phyloP scores from a whole-genome alignment of 1,140 invertebrate genomes.

The Teleopsis dalmanni region DNA sequence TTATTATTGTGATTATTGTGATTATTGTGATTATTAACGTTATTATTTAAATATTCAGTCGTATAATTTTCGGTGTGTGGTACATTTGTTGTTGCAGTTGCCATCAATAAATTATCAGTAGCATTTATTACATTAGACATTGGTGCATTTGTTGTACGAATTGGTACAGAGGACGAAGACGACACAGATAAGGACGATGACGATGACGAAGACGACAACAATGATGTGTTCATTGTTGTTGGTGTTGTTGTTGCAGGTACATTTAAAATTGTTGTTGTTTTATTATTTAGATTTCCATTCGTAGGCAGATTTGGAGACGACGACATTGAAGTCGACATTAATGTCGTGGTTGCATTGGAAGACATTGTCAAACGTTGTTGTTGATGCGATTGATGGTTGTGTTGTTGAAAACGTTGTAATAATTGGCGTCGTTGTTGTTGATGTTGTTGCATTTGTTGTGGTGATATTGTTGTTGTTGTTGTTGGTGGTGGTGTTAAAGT shows the following conservation, averaged over 20 bases:
- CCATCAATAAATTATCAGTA: not conserved
- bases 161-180: not conserved
- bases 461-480: slow-evolving; percentile 4
- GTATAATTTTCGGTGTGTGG: not conserved
- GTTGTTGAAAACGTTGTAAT: slow-evolving; percentile 10
- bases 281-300: slow-evolving; percentile 7
- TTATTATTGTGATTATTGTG: not conserved
- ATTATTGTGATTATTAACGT: slow-evolving; percentile 1
- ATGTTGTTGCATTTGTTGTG: slow-evolving; percentile 1
- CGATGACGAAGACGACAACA: not conserved
- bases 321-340: not conserved
- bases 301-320: not conserved
- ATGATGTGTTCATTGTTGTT: not conserved
- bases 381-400: slow-evolving; percentile 8
- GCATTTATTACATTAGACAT: not conserved
- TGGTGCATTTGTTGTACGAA: not conserved
- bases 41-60: not conserved
- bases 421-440: slow-evolving; percentile 19
- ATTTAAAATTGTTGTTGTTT: slow-evolving; percentile 2
- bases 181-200: not conserved
- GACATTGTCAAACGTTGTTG: slow-evolving; percentile 15
- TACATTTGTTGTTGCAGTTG: not conserved
- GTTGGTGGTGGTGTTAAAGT: slow-evolving; percentile 14
- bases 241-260: slow-evolving; percentile 4
- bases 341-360: slow-evolving; percentile 13